Conservation (phyloP, 1,140 invertebrate species). For the Brachionus rubens region DNA sequence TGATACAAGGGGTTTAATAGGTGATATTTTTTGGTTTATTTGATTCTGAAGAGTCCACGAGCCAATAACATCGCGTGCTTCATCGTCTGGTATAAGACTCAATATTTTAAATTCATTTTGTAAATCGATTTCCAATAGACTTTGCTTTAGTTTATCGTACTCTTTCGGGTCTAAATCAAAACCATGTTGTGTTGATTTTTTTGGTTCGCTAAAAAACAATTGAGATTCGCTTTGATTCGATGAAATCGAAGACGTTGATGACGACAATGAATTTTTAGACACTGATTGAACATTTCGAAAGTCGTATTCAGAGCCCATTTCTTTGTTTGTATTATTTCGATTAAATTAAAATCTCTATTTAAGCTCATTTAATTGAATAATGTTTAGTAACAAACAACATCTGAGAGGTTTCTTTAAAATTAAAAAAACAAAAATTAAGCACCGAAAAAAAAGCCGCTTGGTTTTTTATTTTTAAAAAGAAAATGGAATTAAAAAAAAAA, state of each 20-base stretch:
- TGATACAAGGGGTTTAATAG: neutral
- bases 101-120: neutral
- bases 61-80: neutral
- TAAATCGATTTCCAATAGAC: neutral
- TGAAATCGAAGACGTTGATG: neutral
- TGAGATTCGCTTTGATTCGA: neutral
- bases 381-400: neutral
- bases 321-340: neutral
- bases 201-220: no score
- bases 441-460: no score
- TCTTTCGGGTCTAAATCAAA: constrained; percentile 4
- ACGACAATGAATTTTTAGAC: neutral
- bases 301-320: constrained; percentile 7
- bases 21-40: neutral
- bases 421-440: neutral
- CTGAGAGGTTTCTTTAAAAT: neutral
- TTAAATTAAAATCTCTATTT: constrained; percentile 3
- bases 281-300: neutral
- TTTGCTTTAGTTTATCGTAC: constrained; percentile 16
- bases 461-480: no score
- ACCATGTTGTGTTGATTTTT: no score
- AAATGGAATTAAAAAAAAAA: neutral
- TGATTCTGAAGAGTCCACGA: neutral
- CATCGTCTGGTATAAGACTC: neutral
- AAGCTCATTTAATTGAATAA: constrained; percentile 26